Percentiles rank a stretch among this genome's conserved stretches.
phyloP scores from a whole-genome alignment of 2,797 vertebrate genomes.

The Toxotes lorentzi region DNA sequence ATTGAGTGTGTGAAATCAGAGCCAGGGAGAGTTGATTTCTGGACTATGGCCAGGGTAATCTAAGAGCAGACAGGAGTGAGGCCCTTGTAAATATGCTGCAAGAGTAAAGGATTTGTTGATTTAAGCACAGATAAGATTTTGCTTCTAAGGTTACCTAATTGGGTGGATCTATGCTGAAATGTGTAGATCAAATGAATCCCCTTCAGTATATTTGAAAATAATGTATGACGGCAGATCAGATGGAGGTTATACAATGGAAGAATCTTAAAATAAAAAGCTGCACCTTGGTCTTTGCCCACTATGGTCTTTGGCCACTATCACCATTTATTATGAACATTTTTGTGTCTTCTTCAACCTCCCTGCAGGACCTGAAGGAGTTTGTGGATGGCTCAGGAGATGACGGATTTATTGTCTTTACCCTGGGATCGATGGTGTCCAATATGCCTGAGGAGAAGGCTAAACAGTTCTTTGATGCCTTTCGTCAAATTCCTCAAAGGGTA shows the following conservation, averaged over 20 bases:
- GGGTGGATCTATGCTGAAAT: neutral
- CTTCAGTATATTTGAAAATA: neutral
- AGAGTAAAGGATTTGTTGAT: conserved; percentile 1
- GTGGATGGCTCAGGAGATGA: conserved; percentile 93
- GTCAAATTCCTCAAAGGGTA: conserved; percentile 93
- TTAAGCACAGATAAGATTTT: neutral
- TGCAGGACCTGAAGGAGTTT: conserved; percentile 92
- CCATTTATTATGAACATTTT: neutral
- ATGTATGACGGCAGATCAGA: neutral
- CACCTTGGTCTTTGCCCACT: neutral
- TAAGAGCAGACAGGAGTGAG: neutral
- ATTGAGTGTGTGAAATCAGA: neutral
- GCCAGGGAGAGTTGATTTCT: conserved; percentile 1
- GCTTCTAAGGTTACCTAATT: neutral
- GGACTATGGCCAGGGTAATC: neutral
- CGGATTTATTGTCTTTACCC: conserved; percentile 92
- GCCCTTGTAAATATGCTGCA: conserved; percentile 15
- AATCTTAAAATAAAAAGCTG: neutral
- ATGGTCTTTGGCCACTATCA: neutral
- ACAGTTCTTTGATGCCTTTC: conserved; percentile 89
- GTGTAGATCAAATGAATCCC: neutral
- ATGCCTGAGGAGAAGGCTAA: conserved; percentile 88
- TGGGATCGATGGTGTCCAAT: conserved; percentile 92
- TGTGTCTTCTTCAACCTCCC: conserved; percentile 9
- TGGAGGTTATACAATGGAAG: neutral